These are phyloP conservation scores for Nysson spinosus DNA, from an alignment of 2,888 invertebrate genomes.

Conservation along the genomic window DNA sequence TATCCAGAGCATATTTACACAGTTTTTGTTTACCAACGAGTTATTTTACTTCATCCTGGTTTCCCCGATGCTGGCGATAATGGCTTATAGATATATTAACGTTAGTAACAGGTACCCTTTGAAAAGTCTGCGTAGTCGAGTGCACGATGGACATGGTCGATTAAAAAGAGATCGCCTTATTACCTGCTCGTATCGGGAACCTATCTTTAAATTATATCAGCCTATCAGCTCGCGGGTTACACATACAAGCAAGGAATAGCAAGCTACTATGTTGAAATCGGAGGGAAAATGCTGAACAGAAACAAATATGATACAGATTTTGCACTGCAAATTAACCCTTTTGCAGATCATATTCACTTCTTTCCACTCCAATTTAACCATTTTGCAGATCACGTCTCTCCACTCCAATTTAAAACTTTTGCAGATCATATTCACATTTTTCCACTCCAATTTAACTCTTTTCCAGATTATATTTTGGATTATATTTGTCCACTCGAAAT, in stretches of 20 bases:
- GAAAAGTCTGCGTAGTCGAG: slow-evolving; percentile 45
- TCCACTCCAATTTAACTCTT: no score
- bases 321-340: slow-evolving; percentile 10
- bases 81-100: slow-evolving; percentile 42
- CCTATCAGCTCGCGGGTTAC: slow-evolving; percentile 39
- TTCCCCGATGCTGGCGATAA: slow-evolving; percentile 33
- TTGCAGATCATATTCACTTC: slow-evolving; percentile 11
- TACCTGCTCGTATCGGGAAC: slow-evolving; percentile 48
- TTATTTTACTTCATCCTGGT: slow-evolving; percentile 30
- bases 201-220: slow-evolving; percentile 44
- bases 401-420: no score
- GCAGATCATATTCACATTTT: no score
- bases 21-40: slow-evolving; percentile 12
- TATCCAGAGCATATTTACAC: not conserved
- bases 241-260: slow-evolving; percentile 33
- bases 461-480: no score
- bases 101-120: slow-evolving; percentile 44
- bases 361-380: no score
- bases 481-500: no score
- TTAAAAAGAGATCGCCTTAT: slow-evolving; percentile 58
- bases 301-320: slow-evolving; percentile 3
- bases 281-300: slow-evolving; percentile 26
- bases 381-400: no score
- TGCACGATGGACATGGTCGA: slow-evolving; percentile 35
- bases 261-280: not conserved